Conservation (phyloP, 2,888 invertebrate species). For the Prosapia bicincta region DNA sequence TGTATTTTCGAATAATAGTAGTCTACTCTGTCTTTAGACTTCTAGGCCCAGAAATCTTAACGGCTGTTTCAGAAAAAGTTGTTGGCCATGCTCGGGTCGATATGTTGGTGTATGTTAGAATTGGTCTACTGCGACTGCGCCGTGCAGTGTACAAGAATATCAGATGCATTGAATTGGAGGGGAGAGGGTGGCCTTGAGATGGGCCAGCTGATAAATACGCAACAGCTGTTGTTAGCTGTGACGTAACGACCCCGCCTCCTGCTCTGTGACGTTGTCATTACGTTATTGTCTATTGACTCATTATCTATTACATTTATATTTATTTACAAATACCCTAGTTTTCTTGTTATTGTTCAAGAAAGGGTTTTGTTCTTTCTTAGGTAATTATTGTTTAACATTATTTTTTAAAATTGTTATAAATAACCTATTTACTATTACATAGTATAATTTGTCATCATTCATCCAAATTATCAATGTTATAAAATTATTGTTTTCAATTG, state of each 20-base stretch:
- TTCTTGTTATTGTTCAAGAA: background rate
- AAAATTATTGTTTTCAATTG: too few relatives aligned
- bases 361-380: too few relatives aligned
- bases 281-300: background rate
- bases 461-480: too few relatives aligned
- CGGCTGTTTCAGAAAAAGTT: too few relatives aligned
- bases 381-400: too few relatives aligned
- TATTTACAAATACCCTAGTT: background rate
- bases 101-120: background rate
- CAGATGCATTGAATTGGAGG: background rate
- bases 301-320: background rate
- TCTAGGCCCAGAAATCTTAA: too few relatives aligned
- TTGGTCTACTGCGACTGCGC: background rate
- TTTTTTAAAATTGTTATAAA: too few relatives aligned
- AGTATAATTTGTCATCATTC: too few relatives aligned
- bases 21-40: too few relatives aligned
- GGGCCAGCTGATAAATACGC: slow-evolving; percentile 12
- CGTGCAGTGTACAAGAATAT: background rate
- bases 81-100: too few relatives aligned
- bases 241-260: slow-evolving; percentile 12
- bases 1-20: too few relatives aligned
- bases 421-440: too few relatives aligned
- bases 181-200: slow-evolving; percentile 19
- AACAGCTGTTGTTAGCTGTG: slow-evolving; percentile 20
- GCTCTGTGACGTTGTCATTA: background rate